Evolutionary conservation across 2,113 vertebrate species (phyloP).

Genomic region (Lucifuga dentata): DNA sequence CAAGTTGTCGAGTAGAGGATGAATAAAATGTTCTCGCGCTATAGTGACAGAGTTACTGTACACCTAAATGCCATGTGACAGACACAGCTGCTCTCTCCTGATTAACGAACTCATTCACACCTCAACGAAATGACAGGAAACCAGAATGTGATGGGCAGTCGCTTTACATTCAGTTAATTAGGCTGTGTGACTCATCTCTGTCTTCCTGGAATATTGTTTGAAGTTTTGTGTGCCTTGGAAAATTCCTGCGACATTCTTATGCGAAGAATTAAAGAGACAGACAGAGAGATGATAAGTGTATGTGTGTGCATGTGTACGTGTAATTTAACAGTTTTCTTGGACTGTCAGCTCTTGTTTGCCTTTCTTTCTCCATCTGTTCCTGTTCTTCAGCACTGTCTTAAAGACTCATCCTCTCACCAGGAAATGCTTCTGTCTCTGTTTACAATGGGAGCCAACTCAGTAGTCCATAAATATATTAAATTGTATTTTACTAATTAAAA

Average conservation of each 20-base stretch:
- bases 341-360: neutral
- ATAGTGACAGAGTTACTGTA: no score
- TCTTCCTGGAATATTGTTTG: conserved; percentile 6
- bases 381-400: neutral
- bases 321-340: neutral
- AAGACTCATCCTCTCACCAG: neutral
- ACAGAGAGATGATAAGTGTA: neutral
- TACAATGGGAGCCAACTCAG: no score
- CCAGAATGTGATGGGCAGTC: conserved; percentile 14
- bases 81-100: conserved; percentile 50
- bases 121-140: conserved; percentile 12
- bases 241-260: neutral
- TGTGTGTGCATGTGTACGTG: neutral
- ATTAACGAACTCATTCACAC: conserved; percentile 40
- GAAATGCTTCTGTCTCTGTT: neutral
- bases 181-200: conserved; percentile 20
- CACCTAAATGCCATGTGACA: conserved; percentile 31
- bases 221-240: conserved; percentile 7
- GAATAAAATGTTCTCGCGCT: neutral
- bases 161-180: conserved; percentile 38
- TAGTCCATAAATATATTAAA: no score
- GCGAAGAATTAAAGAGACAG: neutral
- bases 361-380: conserved; percentile 15
- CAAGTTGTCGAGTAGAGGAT: neutral
- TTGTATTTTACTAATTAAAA: no score